Percentiles rank a stretch among this genome's conserved stretches.
Conservation (phyloP, 2,888 invertebrate species). For the Pseudoips prasinana region DNA sequence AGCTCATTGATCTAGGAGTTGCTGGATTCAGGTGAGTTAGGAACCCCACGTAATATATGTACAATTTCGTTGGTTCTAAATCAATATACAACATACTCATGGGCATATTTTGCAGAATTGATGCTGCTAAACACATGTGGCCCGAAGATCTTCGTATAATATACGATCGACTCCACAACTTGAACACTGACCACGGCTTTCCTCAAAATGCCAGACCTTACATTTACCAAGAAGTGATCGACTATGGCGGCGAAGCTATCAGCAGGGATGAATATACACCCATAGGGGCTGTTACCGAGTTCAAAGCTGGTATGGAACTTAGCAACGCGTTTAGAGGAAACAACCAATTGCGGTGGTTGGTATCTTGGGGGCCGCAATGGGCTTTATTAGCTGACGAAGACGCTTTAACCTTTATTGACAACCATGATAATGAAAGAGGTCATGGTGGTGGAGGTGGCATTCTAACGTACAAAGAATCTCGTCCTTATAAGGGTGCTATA, state of each 20-base stretch:
- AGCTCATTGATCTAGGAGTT: slow-evolving; percentile 85
- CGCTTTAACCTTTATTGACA: slow-evolving; percentile 89
- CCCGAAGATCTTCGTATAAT: slow-evolving; percentile 87
- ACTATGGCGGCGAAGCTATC: slow-evolving; percentile 80
- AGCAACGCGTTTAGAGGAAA: slow-evolving; percentile 60
- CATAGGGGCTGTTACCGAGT: slow-evolving; percentile 86
- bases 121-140: slow-evolving; percentile 91
- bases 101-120: slow-evolving; percentile 80
- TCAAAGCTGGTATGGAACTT: slow-evolving; percentile 72
- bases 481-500: slow-evolving; percentile 88
- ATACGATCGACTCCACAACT: slow-evolving; percentile 81
- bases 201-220: slow-evolving; percentile 83
- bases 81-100: too few relatives aligned
- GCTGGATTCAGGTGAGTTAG: slow-evolving; percentile 89
- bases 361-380: slow-evolving; percentile 85
- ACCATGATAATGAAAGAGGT: slow-evolving; percentile 91
- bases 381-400: slow-evolving; percentile 76
- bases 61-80: too few relatives aligned
- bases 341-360: slow-evolving; percentile 83
- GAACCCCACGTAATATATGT: too few relatives aligned
- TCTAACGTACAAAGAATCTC: slow-evolving; percentile 84
- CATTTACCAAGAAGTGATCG: slow-evolving; percentile 89
- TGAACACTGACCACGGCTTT: slow-evolving; percentile 85
- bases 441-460: slow-evolving; percentile 80
- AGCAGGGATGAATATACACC: slow-evolving; percentile 78